Evolutionary conservation across 2,888 invertebrate species (phyloP), one percentile per base, ranked within the genome.

Genomic region (Aquatica leii): DNA sequence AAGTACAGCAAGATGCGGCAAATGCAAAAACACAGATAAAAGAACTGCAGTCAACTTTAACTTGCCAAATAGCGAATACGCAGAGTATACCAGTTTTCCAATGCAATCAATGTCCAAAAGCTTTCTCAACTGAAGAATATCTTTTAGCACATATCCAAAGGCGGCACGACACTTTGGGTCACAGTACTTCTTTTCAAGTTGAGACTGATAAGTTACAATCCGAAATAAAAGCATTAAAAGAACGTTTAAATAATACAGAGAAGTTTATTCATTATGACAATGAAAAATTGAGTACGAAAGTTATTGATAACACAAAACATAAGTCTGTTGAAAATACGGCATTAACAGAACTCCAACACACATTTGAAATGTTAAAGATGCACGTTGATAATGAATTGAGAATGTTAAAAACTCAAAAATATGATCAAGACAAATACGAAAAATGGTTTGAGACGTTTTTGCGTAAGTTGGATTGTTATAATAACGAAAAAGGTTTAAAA

Each of bases 71-170:
- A 21, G 49, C 40, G 40, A 43, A n/a, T 14, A 53, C 40, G 57
- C 68, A 62, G 59, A 66, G 15, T 80, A 81, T 51, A 17, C 67
- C 77, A 20, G 71, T 80, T 40, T 86, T 85, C 60, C 83, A 88
- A 83, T 91, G 91, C 73, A 82, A 79, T 37, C 84, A 85, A 73
- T 91, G 91, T 72, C 84, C 86, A n/a, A 91, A 90, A 80, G 84
- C 86, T 6, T 90, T 90, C 76, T 79, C 88, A 50, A 86, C 88
- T 65, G 85, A 88, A 72, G 83, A 87, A 59, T 90, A 87, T 76
- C 82, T 89, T 62, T 84, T 84, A 76, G 85, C 88, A 46, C 91
- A 90, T 73, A 79, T 88, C 48, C 81, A 83, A 65, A 83, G 90
- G 69, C 82, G 90, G 24, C 90, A 90, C 76, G 73, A 80, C 1